Percentiles rank a stretch among this genome's conserved stretches.
Conservation (phyloP, 2,888 invertebrate species). For the Alsophila aescularia region DNA sequence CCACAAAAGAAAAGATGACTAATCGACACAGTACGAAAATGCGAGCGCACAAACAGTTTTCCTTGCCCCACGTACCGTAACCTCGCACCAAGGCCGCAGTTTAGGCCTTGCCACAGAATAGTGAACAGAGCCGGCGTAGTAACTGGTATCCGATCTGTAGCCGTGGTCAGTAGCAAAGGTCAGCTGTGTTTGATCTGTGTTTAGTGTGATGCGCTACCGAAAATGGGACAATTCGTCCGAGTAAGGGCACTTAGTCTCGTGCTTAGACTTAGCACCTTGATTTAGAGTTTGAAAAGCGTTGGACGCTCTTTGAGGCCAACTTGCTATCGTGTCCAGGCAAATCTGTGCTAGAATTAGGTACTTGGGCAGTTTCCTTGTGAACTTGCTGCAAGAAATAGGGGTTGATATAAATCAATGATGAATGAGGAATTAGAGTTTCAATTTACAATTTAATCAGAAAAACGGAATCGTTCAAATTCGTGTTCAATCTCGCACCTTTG, state of each 20-base stretch:
- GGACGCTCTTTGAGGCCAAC: too few species aligned
- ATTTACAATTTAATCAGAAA: too few species aligned
- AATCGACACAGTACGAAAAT: neutral
- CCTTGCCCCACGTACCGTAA: neutral
- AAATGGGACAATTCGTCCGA: neutral
- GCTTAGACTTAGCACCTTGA: neutral
- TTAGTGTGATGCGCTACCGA: conserved; percentile 15
- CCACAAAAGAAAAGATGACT: neutral
- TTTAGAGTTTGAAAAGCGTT: too few species aligned
- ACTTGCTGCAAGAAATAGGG: too few species aligned
- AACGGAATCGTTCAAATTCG: too few species aligned
- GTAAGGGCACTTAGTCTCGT: neutral
- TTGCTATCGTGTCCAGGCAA: too few species aligned
- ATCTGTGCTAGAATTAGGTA: too few species aligned
- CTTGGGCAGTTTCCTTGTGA: too few species aligned
- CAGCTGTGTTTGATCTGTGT: conserved; percentile 11
- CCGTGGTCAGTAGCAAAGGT: conserved; percentile 22
- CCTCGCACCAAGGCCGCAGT: conserved; percentile 29
- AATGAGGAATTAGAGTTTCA: too few species aligned
- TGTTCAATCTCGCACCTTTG: too few species aligned
- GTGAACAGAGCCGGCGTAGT: neutral
- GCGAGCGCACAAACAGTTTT: conserved; percentile 1
- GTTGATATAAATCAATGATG: too few species aligned
- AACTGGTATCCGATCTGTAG: neutral
- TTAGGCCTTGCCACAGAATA: conserved; percentile 11